Conservation (phyloP, 2,113 vertebrate species). For the Mesembrinibis cayennensis region DNA sequence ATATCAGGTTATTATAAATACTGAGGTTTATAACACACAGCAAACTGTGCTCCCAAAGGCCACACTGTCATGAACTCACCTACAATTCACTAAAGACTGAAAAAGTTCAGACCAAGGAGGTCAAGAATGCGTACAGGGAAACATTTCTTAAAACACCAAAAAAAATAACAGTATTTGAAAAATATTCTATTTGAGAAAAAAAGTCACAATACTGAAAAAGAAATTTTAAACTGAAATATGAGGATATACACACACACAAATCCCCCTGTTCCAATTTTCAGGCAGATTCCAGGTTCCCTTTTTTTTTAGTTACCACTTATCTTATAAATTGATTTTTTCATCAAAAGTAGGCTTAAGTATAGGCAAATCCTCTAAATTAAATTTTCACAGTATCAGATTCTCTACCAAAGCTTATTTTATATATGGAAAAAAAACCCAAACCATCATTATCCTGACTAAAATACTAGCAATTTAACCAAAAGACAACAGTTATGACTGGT, state of each 20-base stretch:
- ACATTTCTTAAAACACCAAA: neutral
- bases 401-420: neutral
- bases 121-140: neutral
- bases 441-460: neutral
- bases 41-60: neutral
- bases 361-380: neutral
- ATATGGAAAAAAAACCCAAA: neutral
- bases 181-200: neutral
- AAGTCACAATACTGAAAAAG: neutral
- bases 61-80: neutral
- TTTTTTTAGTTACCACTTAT: neutral
- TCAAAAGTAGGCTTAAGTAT: neutral
- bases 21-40: neutral
- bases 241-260: neutral
- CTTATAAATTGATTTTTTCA: neutral
- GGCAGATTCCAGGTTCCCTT: neutral
- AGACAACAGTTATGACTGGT: neutral
- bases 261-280: neutral
- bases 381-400: neutral
- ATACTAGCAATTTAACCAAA: neutral
- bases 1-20: neutral
- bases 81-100: neutral
- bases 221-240: neutral
- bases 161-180: neutral
- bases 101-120: neutral